A percentile compares a stretch with the other conserved stretches of the same genome.
Evolutionary conservation across 2,888 invertebrate species (phyloP).

Genomic region (Helicoverpa assulta): DNA sequence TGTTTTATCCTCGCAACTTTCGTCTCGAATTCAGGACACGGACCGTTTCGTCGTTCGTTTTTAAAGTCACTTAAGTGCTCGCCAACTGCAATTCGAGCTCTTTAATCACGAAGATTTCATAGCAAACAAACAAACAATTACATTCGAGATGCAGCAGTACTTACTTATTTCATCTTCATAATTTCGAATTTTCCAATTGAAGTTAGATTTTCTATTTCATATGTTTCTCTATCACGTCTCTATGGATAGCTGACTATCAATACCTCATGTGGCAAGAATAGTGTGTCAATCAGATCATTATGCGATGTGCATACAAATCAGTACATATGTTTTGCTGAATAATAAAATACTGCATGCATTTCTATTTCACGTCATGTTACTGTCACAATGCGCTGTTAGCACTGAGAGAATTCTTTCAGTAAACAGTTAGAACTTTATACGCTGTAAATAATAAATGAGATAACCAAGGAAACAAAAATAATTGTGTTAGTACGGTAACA

Average conservation of each 20-base stretch:
- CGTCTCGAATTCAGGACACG: background rate
- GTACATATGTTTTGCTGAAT: constrained; percentile 4
- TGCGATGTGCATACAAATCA: constrained; percentile 1
- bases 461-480: no score
- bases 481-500: no score
- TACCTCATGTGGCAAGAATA: background rate
- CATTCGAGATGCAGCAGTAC: background rate
- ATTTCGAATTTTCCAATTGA: no score
- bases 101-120: background rate
- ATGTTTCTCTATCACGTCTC: no score
- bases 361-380: constrained; percentile 22
- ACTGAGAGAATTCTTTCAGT: constrained; percentile 32
- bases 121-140: no score
- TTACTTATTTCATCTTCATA: no score
- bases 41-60: background rate
- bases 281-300: background rate
- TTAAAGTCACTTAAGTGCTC: background rate
- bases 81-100: background rate
- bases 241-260: background rate
- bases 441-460: constrained; percentile 11
- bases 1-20: constrained; percentile 2
- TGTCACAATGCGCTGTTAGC: constrained; percentile 28
- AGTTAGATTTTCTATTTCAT: background rate
- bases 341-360: constrained; percentile 37
- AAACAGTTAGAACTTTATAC: constrained; percentile 31